These are phyloP conservation scores for Atta texana DNA, from an alignment of 1,140 invertebrate genomes.

Conservation along the genomic window DNA sequence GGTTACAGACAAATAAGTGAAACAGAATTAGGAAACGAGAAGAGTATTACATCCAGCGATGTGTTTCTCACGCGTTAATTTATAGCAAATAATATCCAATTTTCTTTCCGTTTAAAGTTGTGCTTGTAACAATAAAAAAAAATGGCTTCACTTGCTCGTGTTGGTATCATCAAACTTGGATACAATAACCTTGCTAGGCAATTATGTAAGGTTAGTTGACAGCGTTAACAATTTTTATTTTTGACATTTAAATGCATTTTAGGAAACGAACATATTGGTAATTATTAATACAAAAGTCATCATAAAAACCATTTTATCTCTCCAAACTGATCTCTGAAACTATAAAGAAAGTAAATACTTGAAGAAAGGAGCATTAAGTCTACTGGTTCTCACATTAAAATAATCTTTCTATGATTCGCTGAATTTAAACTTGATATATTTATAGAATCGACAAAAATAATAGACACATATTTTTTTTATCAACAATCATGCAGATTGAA, in stretches of 20 bases:
- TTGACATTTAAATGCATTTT: background rate
- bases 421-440: too few species aligned
- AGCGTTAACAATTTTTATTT: constrained; percentile 32
- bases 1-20: too few species aligned
- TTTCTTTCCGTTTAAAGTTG: constrained; percentile 4
- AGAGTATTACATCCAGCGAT: background rate
- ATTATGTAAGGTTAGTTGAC: constrained; percentile 81
- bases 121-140: constrained; percentile 34
- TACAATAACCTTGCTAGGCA: constrained; percentile 48
- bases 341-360: too few species aligned
- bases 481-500: too few species aligned
- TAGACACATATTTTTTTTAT: too few species aligned
- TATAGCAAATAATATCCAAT: constrained; percentile 10
- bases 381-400: too few species aligned
- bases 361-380: too few species aligned
- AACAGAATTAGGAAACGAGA: too few species aligned
- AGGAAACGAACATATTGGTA: background rate
- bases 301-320: background rate
- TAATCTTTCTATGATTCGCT: too few species aligned
- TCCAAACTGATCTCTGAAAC: background rate
- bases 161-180: constrained; percentile 41
- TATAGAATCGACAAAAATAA: too few species aligned
- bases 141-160: constrained; percentile 72
- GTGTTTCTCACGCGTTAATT: background rate
- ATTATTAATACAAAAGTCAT: background rate